Base-by-base conservation (phyloP, 2,888 invertebrate species). In the Piscicola geometra region DNA sequence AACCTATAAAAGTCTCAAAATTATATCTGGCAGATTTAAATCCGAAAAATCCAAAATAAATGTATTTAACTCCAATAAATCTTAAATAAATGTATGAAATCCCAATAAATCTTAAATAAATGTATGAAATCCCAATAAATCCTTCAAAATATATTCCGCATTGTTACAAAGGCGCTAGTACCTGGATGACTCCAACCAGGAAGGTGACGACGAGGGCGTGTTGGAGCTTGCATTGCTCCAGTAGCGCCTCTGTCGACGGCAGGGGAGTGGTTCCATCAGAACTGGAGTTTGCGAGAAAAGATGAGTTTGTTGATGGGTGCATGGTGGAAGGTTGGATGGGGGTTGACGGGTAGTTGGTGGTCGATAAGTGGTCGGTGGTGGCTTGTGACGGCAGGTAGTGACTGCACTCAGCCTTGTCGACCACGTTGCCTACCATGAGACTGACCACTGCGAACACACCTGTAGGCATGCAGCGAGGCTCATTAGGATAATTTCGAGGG, bases 391-490 rank as follows among this genome's bases (percentile, higher is more conserved):
- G n/a, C 1, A n/a, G 5, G 25, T 32, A 0, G 60, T 5, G 33
- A 25, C 30, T 41, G 47, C 77, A 71, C 35, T 75, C 41, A n/a
- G 69, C 50, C 36, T 69, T 76, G 64, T 77, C 77, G 1, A 92
- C 91, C 15, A 91, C 90, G 87, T 92, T 92, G 33, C 94, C 93
- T 1, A 92, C 90, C 94, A 96, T 94, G 77, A 96, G 88, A 84
- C 93, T 92, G 47, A 93, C 90, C 0, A 96, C 91, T 2, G 95
- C 94, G 86, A 88, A 88, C 18, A 88, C 87, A 52, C 88, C 88
- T 87, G 79, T 41, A 15, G 5, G 5, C 15, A 15, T 41, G 41
- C n/a, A n/a, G n/a, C n/a, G n/a, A n/a, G n/a, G n/a, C n/a, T n/a
- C n/a, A n/a, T n/a, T n/a, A n/a, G n/a, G n/a, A n/a, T n/a, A n/a